Base-by-base conservation (phyloP, 2,888 invertebrate species). In the Camponotus fellah region DNA sequence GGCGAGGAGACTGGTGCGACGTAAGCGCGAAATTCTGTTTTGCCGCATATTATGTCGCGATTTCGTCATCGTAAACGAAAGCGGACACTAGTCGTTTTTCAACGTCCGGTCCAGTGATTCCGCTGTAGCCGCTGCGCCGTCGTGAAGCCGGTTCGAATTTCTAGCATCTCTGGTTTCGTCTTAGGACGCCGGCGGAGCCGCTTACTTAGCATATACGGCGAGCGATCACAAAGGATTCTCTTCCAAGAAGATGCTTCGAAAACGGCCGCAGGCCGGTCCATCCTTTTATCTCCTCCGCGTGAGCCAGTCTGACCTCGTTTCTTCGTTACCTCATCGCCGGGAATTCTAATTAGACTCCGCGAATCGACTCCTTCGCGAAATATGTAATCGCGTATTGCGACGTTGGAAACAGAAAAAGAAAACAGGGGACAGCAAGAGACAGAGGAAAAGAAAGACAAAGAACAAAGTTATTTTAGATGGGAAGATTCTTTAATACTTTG, bases 141-240 rank as follows among this genome's bases (percentile, higher is more conserved):
- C 46, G 58, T 34, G 69, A 14, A 72, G 60, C 34, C 82, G 83
- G 83, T 62, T 87, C 82, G 75, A 82, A 76, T 87, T 87, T 87
- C 87, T 81, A 79, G 64, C 87, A 74, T 82, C 87, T 87, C 87
- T 46, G 68, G 87, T 87, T 87, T 87, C 87, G 71, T 21, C 82
- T 87, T 68, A 71, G 65, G 43, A 69, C 56, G 80, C 87, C 87
- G 80, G 76, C 76, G 85, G 69, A 84, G 76, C 80, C 79, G 89
- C 85, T 88, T 80, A 72, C 46, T 80, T 88, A 89, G 84, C 89
- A 86, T 86, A 85, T 66, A 71, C 72, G 71, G 46, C 79, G 40
- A 80, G 60, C 56, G 60, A 75, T 10, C 76, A 85, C 84, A 86
- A 88, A 88, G 83, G 75, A 71, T 69, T 69, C 71, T 69, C 56